Conservation (phyloP, 2,888 invertebrate genomes). For the Pachydiplax longipennis region DNA sequence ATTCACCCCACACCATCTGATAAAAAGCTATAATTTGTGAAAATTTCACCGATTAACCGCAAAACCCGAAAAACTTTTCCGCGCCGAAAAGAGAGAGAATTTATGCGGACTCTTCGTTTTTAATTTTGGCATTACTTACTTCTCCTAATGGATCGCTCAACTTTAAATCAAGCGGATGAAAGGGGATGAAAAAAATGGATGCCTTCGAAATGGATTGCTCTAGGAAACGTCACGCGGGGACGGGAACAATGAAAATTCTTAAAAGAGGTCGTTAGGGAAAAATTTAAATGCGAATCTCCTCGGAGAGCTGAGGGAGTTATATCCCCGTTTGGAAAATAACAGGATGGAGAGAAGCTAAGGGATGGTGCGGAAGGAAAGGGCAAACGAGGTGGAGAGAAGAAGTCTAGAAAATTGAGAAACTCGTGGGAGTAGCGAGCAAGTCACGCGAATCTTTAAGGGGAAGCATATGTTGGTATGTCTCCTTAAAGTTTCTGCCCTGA, state of each 20-base stretch:
- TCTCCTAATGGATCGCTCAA: not conserved
- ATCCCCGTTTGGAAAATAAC: not conserved
- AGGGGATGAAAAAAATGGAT: not conserved
- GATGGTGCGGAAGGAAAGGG: not conserved
- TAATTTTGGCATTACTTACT: too few relatives aligned
- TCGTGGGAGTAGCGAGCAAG: not conserved
- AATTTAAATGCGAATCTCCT: not conserved
- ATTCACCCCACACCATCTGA: too few relatives aligned
- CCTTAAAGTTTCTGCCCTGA: not conserved
- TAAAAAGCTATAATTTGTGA: too few relatives aligned
- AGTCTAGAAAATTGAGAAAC: not conserved
- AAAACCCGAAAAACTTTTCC: too few relatives aligned
- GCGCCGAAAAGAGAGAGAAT: too few relatives aligned
- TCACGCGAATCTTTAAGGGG: not conserved
- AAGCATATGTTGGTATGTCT: not conserved
- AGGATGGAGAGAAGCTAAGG: not conserved
- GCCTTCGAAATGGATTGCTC: not conserved
- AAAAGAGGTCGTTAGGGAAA: not conserved
- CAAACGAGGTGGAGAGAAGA: not conserved
- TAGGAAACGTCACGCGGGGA: not conserved
- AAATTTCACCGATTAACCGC: too few relatives aligned
- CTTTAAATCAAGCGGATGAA: not conserved
- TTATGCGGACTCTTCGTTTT: too few relatives aligned
- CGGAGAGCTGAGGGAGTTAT: not conserved
- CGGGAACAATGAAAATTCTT: not conserved